phyloP scores from a whole-genome alignment of 2,888 invertebrate genomes.

The Drosophila pseudotakahashii region DNA sequence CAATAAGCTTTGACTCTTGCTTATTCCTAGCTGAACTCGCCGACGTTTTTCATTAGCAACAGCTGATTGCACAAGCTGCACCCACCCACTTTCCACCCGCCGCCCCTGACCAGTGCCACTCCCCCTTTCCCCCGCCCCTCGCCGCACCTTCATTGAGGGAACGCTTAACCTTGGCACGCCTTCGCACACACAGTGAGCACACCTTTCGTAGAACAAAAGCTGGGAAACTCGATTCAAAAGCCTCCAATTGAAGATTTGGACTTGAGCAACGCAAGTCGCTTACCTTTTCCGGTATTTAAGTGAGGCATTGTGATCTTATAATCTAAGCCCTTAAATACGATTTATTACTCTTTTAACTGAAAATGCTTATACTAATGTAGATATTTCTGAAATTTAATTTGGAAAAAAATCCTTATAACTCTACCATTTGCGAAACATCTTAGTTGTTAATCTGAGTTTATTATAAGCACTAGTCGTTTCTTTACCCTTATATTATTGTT shows the following conservation, averaged over 20 bases:
- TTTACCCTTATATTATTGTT: no score
- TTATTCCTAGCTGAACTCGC: conserved; percentile 29
- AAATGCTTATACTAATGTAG: no score
- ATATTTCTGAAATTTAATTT: no score
- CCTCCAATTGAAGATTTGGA: background rate
- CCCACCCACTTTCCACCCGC: conserved; percentile 41
- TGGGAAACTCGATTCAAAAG: conserved; percentile 19
- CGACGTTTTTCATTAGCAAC: conserved; percentile 75
- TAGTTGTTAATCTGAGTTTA: no score
- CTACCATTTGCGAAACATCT: no score
- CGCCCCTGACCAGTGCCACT: conserved; percentile 23
- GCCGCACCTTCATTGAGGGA: conserved; percentile 18
- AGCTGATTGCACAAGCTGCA: conserved; percentile 75
- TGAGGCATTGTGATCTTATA: background rate
- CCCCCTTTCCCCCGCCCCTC: background rate
- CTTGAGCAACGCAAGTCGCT: background rate
- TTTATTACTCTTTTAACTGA: no score
- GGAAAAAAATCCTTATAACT: no score
- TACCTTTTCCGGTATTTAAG: background rate
- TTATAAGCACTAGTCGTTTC: no score
- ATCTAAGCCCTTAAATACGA: background rate
- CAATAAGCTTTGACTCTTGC: conserved; percentile 50
- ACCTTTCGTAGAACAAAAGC: conserved; percentile 17
- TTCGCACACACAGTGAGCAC: conserved; percentile 33
- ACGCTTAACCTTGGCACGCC: conserved; percentile 69